Conservation (phyloP, 2,797 vertebrate species). For the Nasua narica region DNA sequence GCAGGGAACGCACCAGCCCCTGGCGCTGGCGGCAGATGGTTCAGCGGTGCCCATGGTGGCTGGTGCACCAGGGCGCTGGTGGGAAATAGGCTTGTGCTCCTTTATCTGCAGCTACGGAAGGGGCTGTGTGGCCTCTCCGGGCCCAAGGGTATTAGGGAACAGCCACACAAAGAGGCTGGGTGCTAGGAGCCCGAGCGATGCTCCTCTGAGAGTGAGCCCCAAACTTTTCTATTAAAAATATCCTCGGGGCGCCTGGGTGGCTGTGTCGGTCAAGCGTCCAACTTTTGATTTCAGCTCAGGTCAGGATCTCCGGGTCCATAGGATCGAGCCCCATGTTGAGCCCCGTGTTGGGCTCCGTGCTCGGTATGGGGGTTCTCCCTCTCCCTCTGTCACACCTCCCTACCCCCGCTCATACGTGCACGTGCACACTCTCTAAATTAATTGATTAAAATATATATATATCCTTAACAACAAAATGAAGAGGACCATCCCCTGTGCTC, state of each 20-base stretch:
- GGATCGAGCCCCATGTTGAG: background rate
- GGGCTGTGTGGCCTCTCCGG: background rate
- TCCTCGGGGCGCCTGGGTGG: background rate
- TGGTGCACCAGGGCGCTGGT: background rate
- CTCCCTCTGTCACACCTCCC: background rate
- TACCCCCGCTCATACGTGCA: background rate
- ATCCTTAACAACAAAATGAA: background rate
- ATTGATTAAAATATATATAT: background rate
- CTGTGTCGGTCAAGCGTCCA: background rate
- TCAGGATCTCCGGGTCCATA: background rate
- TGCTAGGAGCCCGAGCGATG: no score
- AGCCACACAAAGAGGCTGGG: background rate
- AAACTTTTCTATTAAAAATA: background rate
- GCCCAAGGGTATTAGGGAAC: background rate
- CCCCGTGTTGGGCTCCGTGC: background rate
- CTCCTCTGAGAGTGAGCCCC: background rate
- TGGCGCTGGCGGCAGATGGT: slow-evolving; percentile 15
- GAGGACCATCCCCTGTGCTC: background rate
- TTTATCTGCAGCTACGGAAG: background rate
- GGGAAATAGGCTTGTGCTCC: background rate
- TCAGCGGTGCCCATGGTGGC: background rate
- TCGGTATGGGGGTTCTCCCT: background rate
- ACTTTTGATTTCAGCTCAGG: background rate
- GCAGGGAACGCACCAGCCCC: slow-evolving; percentile 12
- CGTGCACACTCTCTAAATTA: background rate